phyloP scores from a whole-genome alignment of 2,113 vertebrate genomes.

The Carassius auratus region DNA sequence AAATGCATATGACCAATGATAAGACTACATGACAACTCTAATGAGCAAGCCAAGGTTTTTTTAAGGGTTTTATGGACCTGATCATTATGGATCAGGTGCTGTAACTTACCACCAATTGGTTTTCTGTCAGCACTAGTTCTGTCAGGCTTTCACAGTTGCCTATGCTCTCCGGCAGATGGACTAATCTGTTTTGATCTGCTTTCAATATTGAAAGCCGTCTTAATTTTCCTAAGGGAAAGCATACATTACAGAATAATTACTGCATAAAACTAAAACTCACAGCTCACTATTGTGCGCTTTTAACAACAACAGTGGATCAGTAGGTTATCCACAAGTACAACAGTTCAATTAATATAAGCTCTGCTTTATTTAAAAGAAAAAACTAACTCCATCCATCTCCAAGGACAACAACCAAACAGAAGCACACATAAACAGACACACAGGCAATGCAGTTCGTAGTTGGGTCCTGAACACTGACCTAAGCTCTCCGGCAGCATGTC shows the following conservation, averaged over 20 bases:
- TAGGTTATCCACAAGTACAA: background rate
- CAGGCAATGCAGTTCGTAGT: background rate
- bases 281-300: too few species aligned
- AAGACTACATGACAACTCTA: background rate
- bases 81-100: too few species aligned
- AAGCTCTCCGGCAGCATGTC: slow-evolving; percentile 90
- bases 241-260: background rate
- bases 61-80: too few species aligned
- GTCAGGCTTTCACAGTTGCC: slow-evolving; percentile 95
- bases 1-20: background rate
- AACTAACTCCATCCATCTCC: background rate
- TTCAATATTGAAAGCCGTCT: slow-evolving; percentile 92
- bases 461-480: slow-evolving; percentile 74
- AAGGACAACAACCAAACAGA: background rate
- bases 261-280: background rate
- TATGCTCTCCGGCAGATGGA: slow-evolving; percentile 87
- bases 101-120: slow-evolving; percentile 86
- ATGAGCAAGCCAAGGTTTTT: too few species aligned
- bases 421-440: too few species aligned
- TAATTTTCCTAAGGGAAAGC: slow-evolving; percentile 82
- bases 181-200: slow-evolving; percentile 91
- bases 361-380: background rate
- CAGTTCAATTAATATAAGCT: background rate
- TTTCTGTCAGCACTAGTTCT: slow-evolving; percentile 95
- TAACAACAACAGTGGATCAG: background rate